Conservation (phyloP, 2,113 vertebrate species). For the Benitochromis conjunctus region DNA sequence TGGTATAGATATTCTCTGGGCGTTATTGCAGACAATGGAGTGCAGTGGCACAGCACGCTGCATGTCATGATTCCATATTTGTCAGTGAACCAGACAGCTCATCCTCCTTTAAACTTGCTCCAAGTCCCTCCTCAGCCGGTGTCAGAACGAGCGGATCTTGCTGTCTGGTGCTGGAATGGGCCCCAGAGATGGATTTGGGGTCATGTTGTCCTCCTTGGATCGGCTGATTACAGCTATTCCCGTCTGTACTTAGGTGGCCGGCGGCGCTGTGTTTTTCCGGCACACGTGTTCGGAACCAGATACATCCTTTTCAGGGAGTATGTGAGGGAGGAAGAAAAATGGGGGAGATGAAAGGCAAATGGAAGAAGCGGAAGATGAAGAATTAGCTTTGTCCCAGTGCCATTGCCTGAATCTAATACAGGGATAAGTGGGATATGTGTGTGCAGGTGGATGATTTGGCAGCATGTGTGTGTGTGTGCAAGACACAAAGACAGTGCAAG, state of each 20-base stretch:
- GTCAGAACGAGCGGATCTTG: constrained; percentile 22
- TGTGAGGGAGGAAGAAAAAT: constrained; percentile 31
- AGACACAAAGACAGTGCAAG: not conserved
- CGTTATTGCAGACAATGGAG: not conserved
- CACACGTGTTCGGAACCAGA: constrained; percentile 37
- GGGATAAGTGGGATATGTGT: constrained; percentile 15
- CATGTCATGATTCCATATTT: constrained; percentile 15
- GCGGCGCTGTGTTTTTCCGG: constrained; percentile 24
- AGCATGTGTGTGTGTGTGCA: not conserved
- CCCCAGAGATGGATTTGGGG: constrained; percentile 31
- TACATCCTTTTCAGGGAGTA: constrained; percentile 39
- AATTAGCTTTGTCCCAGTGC: constrained; percentile 50
- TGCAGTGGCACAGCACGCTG: not conserved
- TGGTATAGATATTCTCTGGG: not conserved
- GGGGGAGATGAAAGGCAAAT: constrained; percentile 52
- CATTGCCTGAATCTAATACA: constrained; percentile 51
- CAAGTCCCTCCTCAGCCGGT: constrained; percentile 45
- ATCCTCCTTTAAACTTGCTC: constrained; percentile 51
- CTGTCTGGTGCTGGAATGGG: constrained; percentile 12
- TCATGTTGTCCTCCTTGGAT: constrained; percentile 12
- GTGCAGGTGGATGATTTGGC: constrained; percentile 46
- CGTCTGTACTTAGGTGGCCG: constrained; percentile 38
- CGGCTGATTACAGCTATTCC: constrained; percentile 37
- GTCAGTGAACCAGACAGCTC: not conserved
- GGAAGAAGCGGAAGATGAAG: constrained; percentile 42